These are phyloP conservation scores for Mixornis gularis DNA, from an alignment of 2,113 vertebrate species.

Conservation along the genomic window DNA sequence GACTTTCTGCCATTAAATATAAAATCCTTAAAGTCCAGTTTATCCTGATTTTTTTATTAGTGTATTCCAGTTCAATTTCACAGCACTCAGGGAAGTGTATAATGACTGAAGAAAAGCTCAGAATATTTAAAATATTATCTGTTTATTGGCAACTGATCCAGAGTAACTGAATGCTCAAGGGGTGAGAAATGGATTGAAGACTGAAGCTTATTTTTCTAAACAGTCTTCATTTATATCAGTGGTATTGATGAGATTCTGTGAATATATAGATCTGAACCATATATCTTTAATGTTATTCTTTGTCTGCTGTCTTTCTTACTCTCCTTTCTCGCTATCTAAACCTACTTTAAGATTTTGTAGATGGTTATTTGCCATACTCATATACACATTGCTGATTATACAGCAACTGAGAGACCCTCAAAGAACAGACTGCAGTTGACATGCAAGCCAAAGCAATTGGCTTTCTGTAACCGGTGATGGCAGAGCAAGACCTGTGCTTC, in stretches of 20 bases:
- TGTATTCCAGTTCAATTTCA: neutral
- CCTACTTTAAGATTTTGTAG: neutral
- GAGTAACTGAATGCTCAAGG: neutral
- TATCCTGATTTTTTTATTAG: neutral
- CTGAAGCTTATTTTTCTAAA: neutral
- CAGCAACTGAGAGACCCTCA: neutral
- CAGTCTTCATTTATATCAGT: neutral
- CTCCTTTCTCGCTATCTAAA: neutral
- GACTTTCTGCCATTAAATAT: neutral
- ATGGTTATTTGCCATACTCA: neutral
- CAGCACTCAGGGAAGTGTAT: neutral
- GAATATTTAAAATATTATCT: neutral
- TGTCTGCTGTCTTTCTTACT: neutral
- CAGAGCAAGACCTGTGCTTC: neutral
- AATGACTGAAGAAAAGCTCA: neutral
- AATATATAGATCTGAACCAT: neutral
- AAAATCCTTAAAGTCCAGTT: neutral
- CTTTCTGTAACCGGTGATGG: neutral
- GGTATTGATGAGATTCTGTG: neutral
- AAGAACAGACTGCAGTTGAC: neutral
- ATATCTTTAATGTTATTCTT: neutral
- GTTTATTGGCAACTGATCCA: neutral
- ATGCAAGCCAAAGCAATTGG: neutral
- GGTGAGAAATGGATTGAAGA: neutral
- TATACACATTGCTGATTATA: neutral